Base-by-base conservation (phyloP, 2,113 vertebrate species). In the Caranx ignobilis region DNA sequence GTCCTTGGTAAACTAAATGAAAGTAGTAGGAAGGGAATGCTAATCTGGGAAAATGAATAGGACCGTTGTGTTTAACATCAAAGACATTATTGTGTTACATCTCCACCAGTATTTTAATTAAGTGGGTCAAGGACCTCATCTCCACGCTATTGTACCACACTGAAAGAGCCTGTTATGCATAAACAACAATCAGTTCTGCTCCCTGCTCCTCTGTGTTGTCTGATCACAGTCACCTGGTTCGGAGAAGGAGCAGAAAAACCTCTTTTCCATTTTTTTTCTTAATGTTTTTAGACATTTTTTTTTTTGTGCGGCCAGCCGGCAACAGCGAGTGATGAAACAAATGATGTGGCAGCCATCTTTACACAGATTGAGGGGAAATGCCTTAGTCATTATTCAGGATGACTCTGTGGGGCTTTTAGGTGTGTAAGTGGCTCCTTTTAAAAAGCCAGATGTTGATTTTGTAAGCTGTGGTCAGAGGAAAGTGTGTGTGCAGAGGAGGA, bases 91-190 rank as follows among this genome's bases (percentile, higher is more conserved):
- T 90, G 87, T 90, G 88, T 82, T 87, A 83, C 81, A 78, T 85
- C 64, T 84, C 72, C 84, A 88, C 60, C 82, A 69, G 77, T 87
- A 70, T 88, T 90, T 90, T 86, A 90, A 91, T 88, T 84, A 93
- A 92, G 79, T 93, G 87, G 92, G 92, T 93, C 93, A 93, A 93
- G 92, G 93, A 90, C 86, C 88, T 75, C 75, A 84, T 90, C 77
- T 71, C 65, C 75, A 78, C 61, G 81, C 74, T 65, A 83, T 79
- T 88, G 81, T 83, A 41, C 50, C 55, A 4, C 56, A 82, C 82
- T 84, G 73, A 89, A 87, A 82, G 78, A 78, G 59, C 54, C 75
- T 72, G 65, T 55, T 79, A 26, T 74, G 80, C 75, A 82, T 67
- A 67, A 85, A 87, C 83, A 88, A 83, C 76, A 90, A 84, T 89